phyloP scores from a whole-genome alignment of 2,113 vertebrate genomes.

The Rhadina sibilatrix region DNA sequence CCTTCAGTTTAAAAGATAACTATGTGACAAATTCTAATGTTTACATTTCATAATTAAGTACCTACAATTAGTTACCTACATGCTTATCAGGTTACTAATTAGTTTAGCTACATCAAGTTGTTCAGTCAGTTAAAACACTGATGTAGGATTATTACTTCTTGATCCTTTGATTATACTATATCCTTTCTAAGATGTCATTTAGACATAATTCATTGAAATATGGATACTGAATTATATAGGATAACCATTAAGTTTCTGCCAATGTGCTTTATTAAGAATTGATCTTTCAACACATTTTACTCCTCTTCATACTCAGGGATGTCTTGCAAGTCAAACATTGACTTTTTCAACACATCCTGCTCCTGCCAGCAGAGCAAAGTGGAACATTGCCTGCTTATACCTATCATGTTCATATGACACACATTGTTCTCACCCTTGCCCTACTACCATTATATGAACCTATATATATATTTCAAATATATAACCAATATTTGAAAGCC shows the following conservation, averaged over 20 bases:
- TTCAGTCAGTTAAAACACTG: slow-evolving; percentile 13
- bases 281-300: background rate
- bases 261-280: background rate
- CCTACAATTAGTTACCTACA: slow-evolving; percentile 32
- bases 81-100: slow-evolving; percentile 39
- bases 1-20: slow-evolving; percentile 28
- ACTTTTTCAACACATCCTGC: background rate
- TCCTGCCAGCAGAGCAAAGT: background rate
- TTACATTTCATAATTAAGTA: slow-evolving; percentile 41
- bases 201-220: background rate
- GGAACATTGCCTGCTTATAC: background rate
- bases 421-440: background rate
- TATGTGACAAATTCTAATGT: background rate
- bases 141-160: background rate
- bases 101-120: slow-evolving; percentile 20
- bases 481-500: background rate
- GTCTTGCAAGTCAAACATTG: background rate
- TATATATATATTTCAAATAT: too few species aligned
- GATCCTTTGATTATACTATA: slow-evolving; percentile 7
- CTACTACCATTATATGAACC: background rate
- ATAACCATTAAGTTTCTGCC: background rate
- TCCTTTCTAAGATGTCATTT: background rate
- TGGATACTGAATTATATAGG: background rate
- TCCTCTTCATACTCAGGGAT: background rate
- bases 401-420: background rate